Evolutionary conservation across 2,888 invertebrate genomes (phyloP), one percentile per base, ranked within the genome.

Genomic region (Trichogramma dendrolimi): DNA sequence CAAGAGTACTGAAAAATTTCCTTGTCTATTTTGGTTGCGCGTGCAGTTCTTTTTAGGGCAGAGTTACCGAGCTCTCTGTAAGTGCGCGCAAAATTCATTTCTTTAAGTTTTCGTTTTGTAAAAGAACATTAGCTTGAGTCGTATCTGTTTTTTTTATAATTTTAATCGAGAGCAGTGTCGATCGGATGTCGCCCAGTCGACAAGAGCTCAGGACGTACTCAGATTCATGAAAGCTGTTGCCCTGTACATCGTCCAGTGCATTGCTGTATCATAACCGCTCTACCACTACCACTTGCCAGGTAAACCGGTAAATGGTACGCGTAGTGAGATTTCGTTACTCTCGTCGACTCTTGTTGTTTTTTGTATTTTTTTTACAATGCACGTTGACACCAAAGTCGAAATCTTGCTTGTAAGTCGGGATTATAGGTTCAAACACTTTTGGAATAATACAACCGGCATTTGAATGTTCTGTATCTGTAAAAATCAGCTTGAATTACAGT

Each of bases 221-320:
- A 74, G 73, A 72, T 75, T 72, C 74, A 72, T 71, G 74, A 74
- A 73, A 74, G 75, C 76, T 75, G 76, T 73, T 76, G 76, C 71
- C 76, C 75, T 71, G 74, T 77, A 70, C 75, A 75, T 73, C 75
- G 75, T 70, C 75, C 27, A 27, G 27, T 73, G 72, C 74, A 72
- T 72, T 75, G 75, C 76, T 74, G 75, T 75, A 72, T 75, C 72
- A 71, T 76, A 72, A 72, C 71, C 71, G 71, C 72, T 69, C 72
- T 71, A 70, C 74, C 74, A 72, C 74, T 75, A 65, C 75, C 75
- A 71, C 72, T 72, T 69, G 71, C 73, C 75, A 76, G 76, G 75
- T 77, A 76, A 77, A 73, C 27, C 73, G 68, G 71, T 71, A 72
- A 64, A 64, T 60, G 57, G 57, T 14, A 56, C 53, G 55, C 60